phyloP scores from a whole-genome alignment of 2,113 vertebrate species.

The Symphodus melops region DNA sequence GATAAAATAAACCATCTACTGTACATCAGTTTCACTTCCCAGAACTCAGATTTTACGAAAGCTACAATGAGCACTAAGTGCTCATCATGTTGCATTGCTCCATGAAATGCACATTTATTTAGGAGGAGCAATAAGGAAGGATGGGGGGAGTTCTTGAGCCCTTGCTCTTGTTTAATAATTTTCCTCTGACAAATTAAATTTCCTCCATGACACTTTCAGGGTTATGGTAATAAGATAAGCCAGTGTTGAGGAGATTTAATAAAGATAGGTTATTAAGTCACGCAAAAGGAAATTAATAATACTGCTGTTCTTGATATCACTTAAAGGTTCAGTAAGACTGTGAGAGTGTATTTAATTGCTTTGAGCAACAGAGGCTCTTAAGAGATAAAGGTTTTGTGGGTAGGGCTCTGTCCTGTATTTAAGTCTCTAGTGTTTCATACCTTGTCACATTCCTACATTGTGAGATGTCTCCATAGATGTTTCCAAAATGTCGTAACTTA shows the following conservation, averaged over 20 bases:
- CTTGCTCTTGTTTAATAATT: background rate
- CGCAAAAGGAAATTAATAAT: conserved; percentile 7
- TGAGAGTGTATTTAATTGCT: conserved; percentile 7
- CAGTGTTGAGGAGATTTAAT: conserved; percentile 24
- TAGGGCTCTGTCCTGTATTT: background rate
- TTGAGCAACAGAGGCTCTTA: background rate
- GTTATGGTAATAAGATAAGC: conserved; percentile 44
- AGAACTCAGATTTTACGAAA: background rate
- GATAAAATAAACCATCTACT: background rate
- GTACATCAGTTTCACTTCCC: background rate
- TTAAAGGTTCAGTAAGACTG: background rate
- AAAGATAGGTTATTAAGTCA: conserved; percentile 13
- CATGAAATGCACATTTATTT: background rate
- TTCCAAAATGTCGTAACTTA: too few relatives aligned
- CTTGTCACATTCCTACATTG: too few relatives aligned
- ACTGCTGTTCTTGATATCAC: background rate
- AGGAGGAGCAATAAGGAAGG: background rate
- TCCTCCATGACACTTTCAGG: background rate
- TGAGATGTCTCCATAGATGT: too few relatives aligned
- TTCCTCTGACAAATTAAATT: conserved; percentile 15
- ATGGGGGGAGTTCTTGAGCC: background rate
- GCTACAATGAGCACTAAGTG: background rate
- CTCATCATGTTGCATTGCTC: background rate
- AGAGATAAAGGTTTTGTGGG: conserved; percentile 4
- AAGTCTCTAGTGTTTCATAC: background rate